Evolutionary conservation across 2,888 invertebrate genomes (phyloP).

Genomic region (Beris morrisii): DNA sequence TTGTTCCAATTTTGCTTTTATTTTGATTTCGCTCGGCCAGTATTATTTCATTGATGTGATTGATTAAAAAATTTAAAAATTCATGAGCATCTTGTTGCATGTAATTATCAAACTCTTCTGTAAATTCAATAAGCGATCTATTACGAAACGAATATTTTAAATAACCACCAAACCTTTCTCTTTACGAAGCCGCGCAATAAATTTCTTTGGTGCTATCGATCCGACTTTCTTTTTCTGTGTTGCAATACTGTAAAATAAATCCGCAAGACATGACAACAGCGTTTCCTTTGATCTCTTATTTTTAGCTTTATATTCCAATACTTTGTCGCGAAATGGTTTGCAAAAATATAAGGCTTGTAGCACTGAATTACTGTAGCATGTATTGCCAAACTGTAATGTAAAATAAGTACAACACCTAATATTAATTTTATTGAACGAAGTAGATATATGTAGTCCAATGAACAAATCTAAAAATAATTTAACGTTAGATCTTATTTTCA

Average conservation of each 20-base stretch:
- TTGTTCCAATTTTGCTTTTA: constrained; percentile 41
- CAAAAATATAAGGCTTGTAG: constrained; percentile 99
- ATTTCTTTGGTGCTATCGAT: constrained; percentile 99
- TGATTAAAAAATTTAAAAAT: constrained; percentile 98
- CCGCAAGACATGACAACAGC: constrained; percentile 94
- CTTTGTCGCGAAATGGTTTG: constrained; percentile 97
- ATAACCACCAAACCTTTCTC: constrained; percentile 79
- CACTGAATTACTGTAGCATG: constrained; percentile 99
- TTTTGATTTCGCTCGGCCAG: constrained; percentile 67
- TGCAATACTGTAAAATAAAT: constrained; percentile 98
- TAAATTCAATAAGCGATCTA: constrained; percentile 42
- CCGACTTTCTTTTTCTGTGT: constrained; percentile 99
- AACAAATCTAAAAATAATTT: no score
- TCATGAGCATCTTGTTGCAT: constrained; percentile 99
- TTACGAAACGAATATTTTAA: background rate
- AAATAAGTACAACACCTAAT: background rate
- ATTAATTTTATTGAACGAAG: background rate
- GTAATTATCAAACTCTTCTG: constrained; percentile 98
- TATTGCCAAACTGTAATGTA: constrained; percentile 91
- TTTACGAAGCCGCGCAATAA: constrained; percentile 95
- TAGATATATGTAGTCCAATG: no score
- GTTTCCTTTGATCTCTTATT: constrained; percentile 97
- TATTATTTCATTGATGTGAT: constrained; percentile 97
- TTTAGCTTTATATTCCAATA: constrained; percentile 95
- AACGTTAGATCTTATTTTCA: no score